Evolutionary conservation across 92 coral and sea anemone species (phyloP).

Genomic region (Zoanthus sociatus): DNA sequence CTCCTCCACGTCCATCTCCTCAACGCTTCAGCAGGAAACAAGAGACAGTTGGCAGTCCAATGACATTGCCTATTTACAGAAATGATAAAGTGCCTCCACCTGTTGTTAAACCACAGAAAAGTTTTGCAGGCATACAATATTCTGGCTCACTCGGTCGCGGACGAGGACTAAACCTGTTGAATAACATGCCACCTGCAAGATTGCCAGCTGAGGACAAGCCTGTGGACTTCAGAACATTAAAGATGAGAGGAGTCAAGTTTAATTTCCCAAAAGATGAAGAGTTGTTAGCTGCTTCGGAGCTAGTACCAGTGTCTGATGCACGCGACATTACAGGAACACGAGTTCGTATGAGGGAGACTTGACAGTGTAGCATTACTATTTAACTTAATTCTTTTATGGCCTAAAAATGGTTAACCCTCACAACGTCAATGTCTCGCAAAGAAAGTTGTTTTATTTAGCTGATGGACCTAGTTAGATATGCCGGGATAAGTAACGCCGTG

Average conservation of each 20-base stretch:
- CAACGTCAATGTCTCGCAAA: background rate
- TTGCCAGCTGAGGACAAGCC: slow-evolving; percentile 68
- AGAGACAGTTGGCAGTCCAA: slow-evolving; percentile 1
- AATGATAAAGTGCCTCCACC: background rate
- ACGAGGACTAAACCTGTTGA: slow-evolving; percentile 80
- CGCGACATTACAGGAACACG: slow-evolving; percentile 74
- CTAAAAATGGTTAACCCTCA: slow-evolving; percentile 13
- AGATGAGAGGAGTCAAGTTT: slow-evolving; percentile 35
- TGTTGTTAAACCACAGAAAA: background rate
- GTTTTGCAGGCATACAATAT: slow-evolving; percentile 44
- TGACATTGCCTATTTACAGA: background rate
- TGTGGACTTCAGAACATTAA: slow-evolving; percentile 21
- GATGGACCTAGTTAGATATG: too few species aligned
- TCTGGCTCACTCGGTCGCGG: slow-evolving; percentile 85
- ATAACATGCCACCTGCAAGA: slow-evolving; percentile 81
- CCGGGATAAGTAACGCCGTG: too few species aligned
- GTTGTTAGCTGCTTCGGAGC: slow-evolving; percentile 76
- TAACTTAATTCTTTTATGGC: background rate
- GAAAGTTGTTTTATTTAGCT: background rate
- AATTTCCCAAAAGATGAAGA: slow-evolving; percentile 89
- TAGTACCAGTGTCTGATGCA: slow-evolving; percentile 64
- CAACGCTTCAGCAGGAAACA: slow-evolving; percentile 12
- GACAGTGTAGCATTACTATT: slow-evolving; percentile 1
- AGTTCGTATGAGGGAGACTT: slow-evolving; percentile 75
- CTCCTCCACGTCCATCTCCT: slow-evolving; percentile 51